Evolutionary conservation across 2,113 vertebrate species (phyloP).

Genomic region (Sprattus sprattus): DNA sequence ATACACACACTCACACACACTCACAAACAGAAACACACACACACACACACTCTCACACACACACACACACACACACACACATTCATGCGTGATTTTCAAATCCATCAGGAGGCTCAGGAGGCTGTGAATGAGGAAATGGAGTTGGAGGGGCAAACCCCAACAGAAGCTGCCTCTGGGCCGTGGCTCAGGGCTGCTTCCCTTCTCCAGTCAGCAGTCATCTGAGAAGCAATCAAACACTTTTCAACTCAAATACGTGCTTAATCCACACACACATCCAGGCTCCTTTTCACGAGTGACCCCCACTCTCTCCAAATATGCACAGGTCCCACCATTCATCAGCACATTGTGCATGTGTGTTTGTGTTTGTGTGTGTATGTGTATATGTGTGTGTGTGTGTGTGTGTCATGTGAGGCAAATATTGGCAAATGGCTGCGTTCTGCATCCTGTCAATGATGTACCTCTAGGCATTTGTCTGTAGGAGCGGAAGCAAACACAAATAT

Average conservation of each 20-base stretch:
- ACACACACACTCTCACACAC: neutral
- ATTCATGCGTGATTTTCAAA: conserved; percentile 12
- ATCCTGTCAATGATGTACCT: neutral
- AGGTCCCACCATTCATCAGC: conserved; percentile 33
- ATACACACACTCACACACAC: neutral
- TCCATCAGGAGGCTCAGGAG: conserved; percentile 42
- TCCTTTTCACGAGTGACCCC: conserved; percentile 31
- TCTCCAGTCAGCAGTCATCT: neutral
- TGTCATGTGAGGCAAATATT: neutral
- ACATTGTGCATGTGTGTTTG: neutral
- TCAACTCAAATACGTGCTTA: conserved; percentile 54
- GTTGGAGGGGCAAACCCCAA: conserved; percentile 32
- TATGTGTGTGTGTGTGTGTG: too few species aligned
- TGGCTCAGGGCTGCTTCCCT: neutral
- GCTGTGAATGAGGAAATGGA: conserved; percentile 46
- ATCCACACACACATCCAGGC: conserved; percentile 38
- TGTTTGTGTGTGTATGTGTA: conserved; percentile 22
- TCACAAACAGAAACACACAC: neutral
- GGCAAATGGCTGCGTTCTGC: neutral
- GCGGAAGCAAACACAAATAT: neutral
- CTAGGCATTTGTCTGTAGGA: neutral
- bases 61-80: conserved; percentile 2
- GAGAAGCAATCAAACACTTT: conserved; percentile 41
- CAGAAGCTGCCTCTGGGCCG: neutral
- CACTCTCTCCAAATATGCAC: conserved; percentile 29